Evolutionary conservation across 2,797 vertebrate genomes (phyloP).

Genomic region (Pseudochirops corinnae): DNA sequence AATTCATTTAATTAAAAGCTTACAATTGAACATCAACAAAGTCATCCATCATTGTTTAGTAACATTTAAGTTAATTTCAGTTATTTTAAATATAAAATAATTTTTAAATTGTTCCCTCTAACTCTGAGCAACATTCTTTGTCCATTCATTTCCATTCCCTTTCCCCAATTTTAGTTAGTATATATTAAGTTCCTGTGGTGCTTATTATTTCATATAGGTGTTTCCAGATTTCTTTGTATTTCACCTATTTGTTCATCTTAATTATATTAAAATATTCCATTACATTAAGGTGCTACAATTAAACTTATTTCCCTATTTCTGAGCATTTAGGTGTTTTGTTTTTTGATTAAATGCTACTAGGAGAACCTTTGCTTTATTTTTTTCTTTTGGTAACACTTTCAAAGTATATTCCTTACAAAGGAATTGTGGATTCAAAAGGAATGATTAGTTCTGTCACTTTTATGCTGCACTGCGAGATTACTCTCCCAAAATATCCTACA

Average conservation of each 20-base stretch:
- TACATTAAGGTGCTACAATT: background rate
- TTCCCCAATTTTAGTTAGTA: background rate
- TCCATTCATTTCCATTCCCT: background rate
- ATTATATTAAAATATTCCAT: background rate
- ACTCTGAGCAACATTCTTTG: background rate
- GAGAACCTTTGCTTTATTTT: background rate
- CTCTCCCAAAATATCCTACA: background rate
- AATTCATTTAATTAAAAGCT: background rate
- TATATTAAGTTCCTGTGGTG: background rate
- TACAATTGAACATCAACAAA: background rate
- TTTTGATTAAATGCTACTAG: background rate
- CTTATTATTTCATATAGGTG: background rate
- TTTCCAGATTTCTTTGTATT: background rate
- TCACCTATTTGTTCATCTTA: background rate
- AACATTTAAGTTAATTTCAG: background rate
- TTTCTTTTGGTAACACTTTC: background rate
- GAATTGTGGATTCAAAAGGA: background rate
- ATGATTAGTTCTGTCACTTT: background rate
- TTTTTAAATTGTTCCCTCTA: background rate
- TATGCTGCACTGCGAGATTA: background rate
- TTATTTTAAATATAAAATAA: background rate
- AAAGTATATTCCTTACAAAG: background rate
- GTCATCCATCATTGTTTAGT: background rate
- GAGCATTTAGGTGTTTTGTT: background rate
- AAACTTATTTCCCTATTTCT: background rate